A percentile compares a stretch with the other conserved stretches of the same genome.
Conservation (phyloP, 2,113 vertebrate species). For the Phainopepla nitens region DNA sequence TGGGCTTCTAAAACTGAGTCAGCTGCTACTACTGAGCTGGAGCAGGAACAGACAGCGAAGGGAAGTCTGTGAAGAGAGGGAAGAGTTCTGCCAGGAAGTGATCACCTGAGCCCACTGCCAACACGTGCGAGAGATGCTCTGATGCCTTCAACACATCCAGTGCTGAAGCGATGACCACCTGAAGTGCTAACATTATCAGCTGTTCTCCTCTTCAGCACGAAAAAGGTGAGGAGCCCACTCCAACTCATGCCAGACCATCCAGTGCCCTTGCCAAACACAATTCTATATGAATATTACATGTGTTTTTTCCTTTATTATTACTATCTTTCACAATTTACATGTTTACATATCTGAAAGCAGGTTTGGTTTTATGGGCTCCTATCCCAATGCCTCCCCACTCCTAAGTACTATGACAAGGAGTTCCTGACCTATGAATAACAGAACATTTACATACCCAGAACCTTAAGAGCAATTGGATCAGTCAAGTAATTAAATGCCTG, state of each 20-base stretch:
- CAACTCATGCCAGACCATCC: not conserved
- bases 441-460: not conserved
- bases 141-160: not conserved
- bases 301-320: not conserved
- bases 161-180: not conserved
- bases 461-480: not conserved
- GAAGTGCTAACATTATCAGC: not conserved
- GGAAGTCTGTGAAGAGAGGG: not conserved
- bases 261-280: not conserved
- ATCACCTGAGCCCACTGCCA: not conserved
- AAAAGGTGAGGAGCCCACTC: not conserved
- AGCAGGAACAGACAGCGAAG: not conserved
- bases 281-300: not conserved
- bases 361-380: not conserved
- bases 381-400: not conserved
- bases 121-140: accelerated
- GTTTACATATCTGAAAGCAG: not conserved
- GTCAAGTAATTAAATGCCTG: not conserved
- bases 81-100: not conserved
- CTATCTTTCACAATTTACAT: not conserved
- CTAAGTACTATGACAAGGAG: not conserved
- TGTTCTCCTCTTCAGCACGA: not conserved
- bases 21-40: not conserved
- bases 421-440: not conserved
- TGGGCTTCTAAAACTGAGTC: not conserved